A percentile compares a stretch with the other conserved stretches of the same genome.
Evolutionary conservation across 2,113 vertebrate genomes (phyloP).

Genomic region (Austrofundulus limnaeus): DNA sequence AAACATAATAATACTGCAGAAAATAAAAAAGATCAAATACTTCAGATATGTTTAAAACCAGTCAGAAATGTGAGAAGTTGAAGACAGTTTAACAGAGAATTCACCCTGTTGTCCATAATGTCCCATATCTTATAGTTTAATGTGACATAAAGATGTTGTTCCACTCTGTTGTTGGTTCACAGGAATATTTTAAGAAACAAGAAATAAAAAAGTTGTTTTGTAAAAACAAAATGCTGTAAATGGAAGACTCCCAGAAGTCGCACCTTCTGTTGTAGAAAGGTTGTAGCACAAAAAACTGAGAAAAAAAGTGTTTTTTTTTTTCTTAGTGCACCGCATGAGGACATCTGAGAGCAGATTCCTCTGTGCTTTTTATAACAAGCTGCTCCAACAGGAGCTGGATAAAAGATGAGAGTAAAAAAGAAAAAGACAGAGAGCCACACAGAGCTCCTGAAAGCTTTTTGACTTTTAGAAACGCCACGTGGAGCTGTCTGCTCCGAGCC

Average conservation of each 20-base stretch:
- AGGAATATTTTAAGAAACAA: no score
- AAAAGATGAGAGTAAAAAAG: not conserved
- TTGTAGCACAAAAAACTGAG: slow-evolving; percentile 9
- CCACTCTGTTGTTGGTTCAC: no score
- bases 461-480: slow-evolving; percentile 8
- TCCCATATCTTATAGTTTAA: no score
- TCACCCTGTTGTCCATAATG: no score
- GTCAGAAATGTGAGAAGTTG: no score
- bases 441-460: slow-evolving; percentile 12
- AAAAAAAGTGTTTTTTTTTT: not conserved
- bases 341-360: not conserved
- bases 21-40: no score
- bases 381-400: not conserved
- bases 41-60: no score
- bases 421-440: not conserved
- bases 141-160: no score
- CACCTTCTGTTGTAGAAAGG: slow-evolving; percentile 43
- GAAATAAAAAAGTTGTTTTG: no score
- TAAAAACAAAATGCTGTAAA: slow-evolving; percentile 19
- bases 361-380: slow-evolving; percentile 13
- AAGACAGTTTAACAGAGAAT: no score
- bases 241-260: slow-evolving; percentile 36
- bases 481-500: not conserved
- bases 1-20: no score
- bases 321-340: slow-evolving; percentile 3